Conservation (phyloP, 1,140 invertebrate species). For the Lepidurus couesii region DNA sequence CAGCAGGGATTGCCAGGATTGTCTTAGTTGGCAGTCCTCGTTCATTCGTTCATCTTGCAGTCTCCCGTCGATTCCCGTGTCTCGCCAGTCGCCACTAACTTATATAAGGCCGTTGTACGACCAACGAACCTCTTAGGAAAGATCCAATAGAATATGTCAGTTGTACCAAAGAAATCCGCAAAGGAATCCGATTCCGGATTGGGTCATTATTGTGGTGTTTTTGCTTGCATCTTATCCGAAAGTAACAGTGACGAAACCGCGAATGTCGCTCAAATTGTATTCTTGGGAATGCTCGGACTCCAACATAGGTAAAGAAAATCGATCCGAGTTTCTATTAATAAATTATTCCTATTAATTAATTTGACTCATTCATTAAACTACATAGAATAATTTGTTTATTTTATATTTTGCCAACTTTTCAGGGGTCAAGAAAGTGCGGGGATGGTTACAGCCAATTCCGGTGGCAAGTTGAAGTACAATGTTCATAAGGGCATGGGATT, state of each 20-base stretch:
- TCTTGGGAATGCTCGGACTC: slow-evolving; percentile 81
- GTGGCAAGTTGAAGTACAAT: slow-evolving; percentile 72
- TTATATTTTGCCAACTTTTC: slow-evolving; percentile 38
- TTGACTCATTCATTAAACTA: too few species aligned
- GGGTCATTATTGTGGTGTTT: slow-evolving; percentile 88
- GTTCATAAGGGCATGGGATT: slow-evolving; percentile 90
- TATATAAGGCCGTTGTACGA: too few species aligned
- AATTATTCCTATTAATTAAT: not conserved
- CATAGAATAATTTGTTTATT: not conserved
- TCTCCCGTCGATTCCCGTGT: too few species aligned
- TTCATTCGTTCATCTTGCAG: too few species aligned
- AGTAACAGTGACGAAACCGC: slow-evolving; percentile 72
- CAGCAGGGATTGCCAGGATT: too few species aligned
- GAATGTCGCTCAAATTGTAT: slow-evolving; percentile 75
- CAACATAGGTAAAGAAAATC: slow-evolving; percentile 72
- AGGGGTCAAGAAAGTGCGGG: slow-evolving; percentile 95
- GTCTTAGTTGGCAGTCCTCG: too few species aligned
- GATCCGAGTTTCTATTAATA: not conserved
- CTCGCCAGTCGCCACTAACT: too few species aligned
- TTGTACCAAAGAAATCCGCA: too few species aligned
- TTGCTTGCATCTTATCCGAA: slow-evolving; percentile 81
- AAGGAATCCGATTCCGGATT: slow-evolving; percentile 53
- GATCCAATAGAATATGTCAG: too few species aligned
- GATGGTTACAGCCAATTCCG: slow-evolving; percentile 77
- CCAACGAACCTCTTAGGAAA: too few species aligned